Conservation (phyloP, 1,140 invertebrate species). For the Ylistrum balloti region DNA sequence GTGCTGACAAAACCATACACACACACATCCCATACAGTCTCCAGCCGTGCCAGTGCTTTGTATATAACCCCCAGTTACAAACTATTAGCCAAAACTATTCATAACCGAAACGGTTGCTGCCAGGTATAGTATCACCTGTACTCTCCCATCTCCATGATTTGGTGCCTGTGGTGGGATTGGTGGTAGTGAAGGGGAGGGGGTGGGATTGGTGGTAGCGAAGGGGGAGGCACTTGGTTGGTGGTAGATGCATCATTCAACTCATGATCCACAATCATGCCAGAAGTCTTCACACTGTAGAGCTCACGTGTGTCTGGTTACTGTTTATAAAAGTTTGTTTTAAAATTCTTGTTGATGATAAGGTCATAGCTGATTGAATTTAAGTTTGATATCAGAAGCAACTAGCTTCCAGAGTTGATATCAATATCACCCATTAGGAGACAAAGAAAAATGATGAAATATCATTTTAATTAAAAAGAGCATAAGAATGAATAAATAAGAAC, state of each 20-base stretch:
- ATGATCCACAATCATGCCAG: too few species aligned
- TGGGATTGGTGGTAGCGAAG: not conserved
- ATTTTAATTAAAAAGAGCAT: not conserved
- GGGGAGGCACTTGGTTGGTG: not conserved
- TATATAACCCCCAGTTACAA: slow-evolving; percentile 32
- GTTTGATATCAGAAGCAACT: too few species aligned
- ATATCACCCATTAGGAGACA: too few species aligned
- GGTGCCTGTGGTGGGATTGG: not conserved
- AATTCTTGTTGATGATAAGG: too few species aligned
- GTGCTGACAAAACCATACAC: slow-evolving; percentile 21
- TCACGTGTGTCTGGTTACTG: too few species aligned
- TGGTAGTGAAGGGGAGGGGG: too few species aligned
- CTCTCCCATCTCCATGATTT: not conserved
- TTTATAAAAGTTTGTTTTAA: too few species aligned
- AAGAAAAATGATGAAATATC: not conserved
- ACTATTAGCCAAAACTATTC: not conserved
- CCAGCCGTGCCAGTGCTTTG: not conserved
- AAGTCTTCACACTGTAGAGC: too few species aligned
- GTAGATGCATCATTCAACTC: not conserved
- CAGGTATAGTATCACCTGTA: not conserved
- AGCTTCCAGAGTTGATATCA: too few species aligned
- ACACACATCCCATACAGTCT: slow-evolving; percentile 25
- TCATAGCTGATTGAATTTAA: too few species aligned
- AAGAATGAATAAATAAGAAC: not conserved
- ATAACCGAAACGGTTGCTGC: not conserved